Percentiles rank a stretch among this genome's conserved stretches.
phyloP scores from a whole-genome alignment of 2,797 vertebrate genomes.

The Neosilurus mollespiculum region DNA sequence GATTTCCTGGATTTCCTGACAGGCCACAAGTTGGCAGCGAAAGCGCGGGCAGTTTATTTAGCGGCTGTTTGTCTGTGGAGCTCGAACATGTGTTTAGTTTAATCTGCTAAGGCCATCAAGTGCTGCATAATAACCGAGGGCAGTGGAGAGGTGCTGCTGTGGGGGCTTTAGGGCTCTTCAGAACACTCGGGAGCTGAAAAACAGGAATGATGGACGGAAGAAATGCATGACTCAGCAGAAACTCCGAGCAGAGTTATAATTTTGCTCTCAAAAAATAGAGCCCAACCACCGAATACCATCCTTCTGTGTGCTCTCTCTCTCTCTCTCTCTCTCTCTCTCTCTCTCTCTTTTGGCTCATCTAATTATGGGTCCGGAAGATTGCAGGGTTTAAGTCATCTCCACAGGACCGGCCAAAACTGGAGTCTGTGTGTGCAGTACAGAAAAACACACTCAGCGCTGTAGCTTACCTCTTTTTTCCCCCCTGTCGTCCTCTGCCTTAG shows the following conservation, averaged over 20 bases:
- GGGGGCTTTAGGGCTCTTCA: constrained; percentile 16
- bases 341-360: constrained; percentile 37
- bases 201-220: constrained; percentile 52
- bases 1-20: constrained; percentile 27
- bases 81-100: constrained; percentile 38
- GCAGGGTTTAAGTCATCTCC: constrained; percentile 57
- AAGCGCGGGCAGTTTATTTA: constrained; percentile 18
- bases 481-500: not conserved
- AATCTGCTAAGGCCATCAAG: constrained; percentile 40
- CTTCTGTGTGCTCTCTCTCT: not conserved
- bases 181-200: constrained; percentile 38
- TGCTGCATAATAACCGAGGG: constrained; percentile 11
- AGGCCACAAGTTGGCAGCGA: constrained; percentile 12
- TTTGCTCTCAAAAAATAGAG: constrained; percentile 67
- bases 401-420: constrained; percentile 49
- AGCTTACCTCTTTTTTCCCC: constrained; percentile 59
- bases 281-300: constrained; percentile 25
- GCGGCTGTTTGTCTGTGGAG: constrained; percentile 16
- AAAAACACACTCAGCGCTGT: not conserved
- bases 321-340: constrained; percentile 33
- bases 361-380: constrained; percentile 67
- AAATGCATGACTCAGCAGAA: constrained; percentile 71
- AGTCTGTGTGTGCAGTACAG: constrained; percentile 25
- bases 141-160: not conserved
- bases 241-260: constrained; percentile 69